Evolutionary conservation across 2,113 vertebrate species (phyloP).

Genomic region (Myotis davidii): DNA sequence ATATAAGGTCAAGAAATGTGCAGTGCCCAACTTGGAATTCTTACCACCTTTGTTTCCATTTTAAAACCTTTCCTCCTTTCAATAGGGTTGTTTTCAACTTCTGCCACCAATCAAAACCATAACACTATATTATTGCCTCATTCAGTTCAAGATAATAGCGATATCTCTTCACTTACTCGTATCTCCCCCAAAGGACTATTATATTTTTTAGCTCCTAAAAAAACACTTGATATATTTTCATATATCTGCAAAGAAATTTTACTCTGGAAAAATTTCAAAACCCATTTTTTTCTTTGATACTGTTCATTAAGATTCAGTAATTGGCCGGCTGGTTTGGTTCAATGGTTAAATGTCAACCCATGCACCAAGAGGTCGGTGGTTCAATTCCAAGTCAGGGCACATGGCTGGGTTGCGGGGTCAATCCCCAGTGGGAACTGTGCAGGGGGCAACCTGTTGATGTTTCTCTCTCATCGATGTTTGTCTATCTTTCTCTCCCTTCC

Average conservation of each 20-base stretch:
- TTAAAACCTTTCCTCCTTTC: background rate
- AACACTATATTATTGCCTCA: background rate
- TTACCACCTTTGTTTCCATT: background rate
- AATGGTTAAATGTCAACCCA: no score
- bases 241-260: constrained; percentile 5
- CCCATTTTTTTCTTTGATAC: background rate
- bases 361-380: no score
- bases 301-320: background rate
- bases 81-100: background rate
- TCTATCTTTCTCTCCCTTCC: no score
- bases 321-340: no score
- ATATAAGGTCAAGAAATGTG: background rate
- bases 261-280: background rate
- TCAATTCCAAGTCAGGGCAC: no score
- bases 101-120: background rate
- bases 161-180: background rate
- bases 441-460: no score
- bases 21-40: background rate
- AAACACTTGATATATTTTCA: background rate
- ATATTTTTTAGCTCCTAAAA: background rate
- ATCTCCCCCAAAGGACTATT: background rate
- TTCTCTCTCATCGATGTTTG: no score
- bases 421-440: no score
- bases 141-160: background rate
- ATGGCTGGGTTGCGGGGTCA: no score